phyloP scores from a whole-genome alignment of 2,888 invertebrate species.

The Polydrusus pterygomalis region DNA sequence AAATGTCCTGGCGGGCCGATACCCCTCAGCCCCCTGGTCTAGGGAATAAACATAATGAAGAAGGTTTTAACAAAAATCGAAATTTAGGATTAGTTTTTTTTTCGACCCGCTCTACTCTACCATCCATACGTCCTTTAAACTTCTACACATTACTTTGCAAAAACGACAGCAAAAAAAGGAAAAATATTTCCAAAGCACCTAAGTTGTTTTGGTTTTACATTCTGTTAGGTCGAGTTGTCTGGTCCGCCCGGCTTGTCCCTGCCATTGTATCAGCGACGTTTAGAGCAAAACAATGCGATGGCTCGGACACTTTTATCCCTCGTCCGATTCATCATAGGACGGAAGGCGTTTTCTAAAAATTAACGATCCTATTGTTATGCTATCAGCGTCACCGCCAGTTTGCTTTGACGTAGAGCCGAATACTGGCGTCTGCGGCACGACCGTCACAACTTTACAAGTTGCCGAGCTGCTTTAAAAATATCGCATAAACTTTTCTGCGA shows the following conservation, averaged over 20 bases:
- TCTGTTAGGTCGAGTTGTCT: slow-evolving; percentile 30
- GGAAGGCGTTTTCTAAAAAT: slow-evolving; percentile 53
- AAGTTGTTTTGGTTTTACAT: slow-evolving; percentile 26
- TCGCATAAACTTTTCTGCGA: too few species aligned
- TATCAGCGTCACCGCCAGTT: slow-evolving; percentile 53
- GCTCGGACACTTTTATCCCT: slow-evolving; percentile 50
- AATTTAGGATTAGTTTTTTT: too few species aligned
- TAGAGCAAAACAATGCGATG: slow-evolving; percentile 51
- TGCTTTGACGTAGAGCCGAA: slow-evolving; percentile 50
- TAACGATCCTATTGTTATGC: slow-evolving; percentile 54
- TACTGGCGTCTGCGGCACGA: background rate
- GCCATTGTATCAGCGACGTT: slow-evolving; percentile 50
- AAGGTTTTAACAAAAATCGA: too few species aligned
- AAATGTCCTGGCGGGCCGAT: too few species aligned
- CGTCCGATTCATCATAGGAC: slow-evolving; percentile 52
- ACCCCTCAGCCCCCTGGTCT: too few species aligned
- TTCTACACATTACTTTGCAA: background rate
- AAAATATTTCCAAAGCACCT: slow-evolving; percentile 7
- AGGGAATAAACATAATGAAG: too few species aligned
- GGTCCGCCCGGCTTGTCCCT: slow-evolving; percentile 30
- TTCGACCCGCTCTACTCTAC: too few species aligned
- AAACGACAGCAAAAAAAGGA: background rate
- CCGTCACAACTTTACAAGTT: too few species aligned
- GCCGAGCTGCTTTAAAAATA: too few species aligned
- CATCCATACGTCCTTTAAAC: too few species aligned